Evolutionary conservation across 2,797 vertebrate species (phyloP), one percentile per base, ranked within the genome.

Genomic region (Cryptoprocta ferox): DNA sequence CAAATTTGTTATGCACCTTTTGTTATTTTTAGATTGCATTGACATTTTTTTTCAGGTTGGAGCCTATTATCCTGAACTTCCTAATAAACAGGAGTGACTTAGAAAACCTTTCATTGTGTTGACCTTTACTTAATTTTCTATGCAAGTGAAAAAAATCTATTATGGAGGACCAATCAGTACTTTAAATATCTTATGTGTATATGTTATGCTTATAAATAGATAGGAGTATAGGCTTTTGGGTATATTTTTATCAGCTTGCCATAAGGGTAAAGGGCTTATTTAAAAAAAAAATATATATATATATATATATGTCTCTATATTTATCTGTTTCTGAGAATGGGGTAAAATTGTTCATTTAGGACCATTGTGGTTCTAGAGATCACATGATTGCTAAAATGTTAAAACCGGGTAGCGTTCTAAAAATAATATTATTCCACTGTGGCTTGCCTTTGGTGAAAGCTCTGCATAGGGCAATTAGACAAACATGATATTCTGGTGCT

Each of bases 111-210:
- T 28, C 56, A 63, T 96, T 97, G 93, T 90, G 81, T 94, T 97
- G 90, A 95, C 80, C 98, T 98, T 95, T 83, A 28, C 95, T 98
- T 98, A 92, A 93, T 98, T 95, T 98, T 94, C 84, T 78, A 45
- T 0, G 0, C 97, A 50, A 96, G 97, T 94, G 95, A 75, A 63
- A 90, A 91, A 97, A 97, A 76, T 26, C 73, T 95, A 97, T 91
- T 98, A 65, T 24, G 16, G 79, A 88, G 81, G 45, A 0, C 95
- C 95, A 92, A 88, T 97, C 94, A 95, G 45, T 92, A 95, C 95
- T 97, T 97, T 94, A 97, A 98, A 98, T 97, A 97, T 82, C 97
- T 91, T 83, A 35, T 93, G 56, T 97, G 94, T 95, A 35, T 98
- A 90, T 96, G 53, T 89, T 89, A 0, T 94, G 45, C 86, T 98